Base-by-base conservation (phyloP, 2,888 invertebrate species). In the Caenorhabditis plicata region DNA sequence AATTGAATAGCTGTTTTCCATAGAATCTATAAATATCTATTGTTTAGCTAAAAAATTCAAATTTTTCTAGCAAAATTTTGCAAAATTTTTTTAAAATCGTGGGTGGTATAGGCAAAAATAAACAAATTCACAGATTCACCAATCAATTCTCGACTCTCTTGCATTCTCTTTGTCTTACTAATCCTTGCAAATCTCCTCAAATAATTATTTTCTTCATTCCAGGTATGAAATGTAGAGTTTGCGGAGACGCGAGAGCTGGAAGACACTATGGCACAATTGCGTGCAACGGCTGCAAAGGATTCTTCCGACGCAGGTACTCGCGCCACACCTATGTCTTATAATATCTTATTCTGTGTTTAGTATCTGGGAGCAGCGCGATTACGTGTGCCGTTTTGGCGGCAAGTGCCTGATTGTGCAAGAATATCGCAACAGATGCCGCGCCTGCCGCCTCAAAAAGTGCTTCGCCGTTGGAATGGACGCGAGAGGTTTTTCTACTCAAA, bases 391-490 rank as follows among this genome's bases (percentile, higher is more conserved):
- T 23, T 73, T 73, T 22, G 73, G 73, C 40, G 70, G 70, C 11
- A 73, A 73, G 46, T 73, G 73, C 43, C 64, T 69, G 20, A 67
- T 73, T 17, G 67, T 73, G 0, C 73, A 73, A 55, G 71, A 73
- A 42, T 73, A 71, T 54, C 62, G 73, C 22, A 73, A 73, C 38
- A 62, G 73, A 29, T 73, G 73, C 25, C 41, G 73, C 15, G 71
- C 71, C 1, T 73, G 73, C 27, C 49, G 73, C 23, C 48, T 73
- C 11, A 46, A 58, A 15, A 66, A 70, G 46, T 73, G 71, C 39
- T 73, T 73, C 48, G 64, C 68, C 25, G 70, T 73, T 19, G 73
- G 73, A 43, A 73, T 73, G 73, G 73, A 73, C 47, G 71, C 73
- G 0, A 40, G 73, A 43, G 64, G 64, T 64, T 9, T 15, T 60